These are phyloP conservation scores for Lacerta agilis DNA, from an alignment of 2,797 vertebrate species.

Conservation along the genomic window DNA sequence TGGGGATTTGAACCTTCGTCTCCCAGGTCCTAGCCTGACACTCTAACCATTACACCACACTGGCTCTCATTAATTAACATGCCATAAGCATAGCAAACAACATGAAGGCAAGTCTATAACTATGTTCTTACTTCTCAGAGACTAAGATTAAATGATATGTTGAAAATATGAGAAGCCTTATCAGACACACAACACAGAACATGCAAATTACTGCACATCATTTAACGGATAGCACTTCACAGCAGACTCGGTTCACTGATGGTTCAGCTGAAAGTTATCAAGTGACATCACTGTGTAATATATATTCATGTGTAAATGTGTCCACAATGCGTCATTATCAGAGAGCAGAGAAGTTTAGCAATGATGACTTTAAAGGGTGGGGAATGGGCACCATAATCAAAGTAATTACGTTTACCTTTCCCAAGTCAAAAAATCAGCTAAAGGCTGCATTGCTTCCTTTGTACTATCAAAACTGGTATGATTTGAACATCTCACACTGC, in stretches of 20 bases:
- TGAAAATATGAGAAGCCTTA: no score
- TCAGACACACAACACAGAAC: not conserved
- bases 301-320: not conserved
- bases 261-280: not conserved
- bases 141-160: no score
- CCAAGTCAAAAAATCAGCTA: not conserved
- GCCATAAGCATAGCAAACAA: conserved; percentile 50
- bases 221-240: not conserved
- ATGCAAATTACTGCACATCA: not conserved
- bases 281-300: not conserved
- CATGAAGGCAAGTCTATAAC: no score
- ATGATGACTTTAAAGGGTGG: not conserved
- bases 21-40: no score
- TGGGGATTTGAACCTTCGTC: no score
- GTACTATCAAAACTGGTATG: not conserved
- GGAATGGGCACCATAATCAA: not conserved
- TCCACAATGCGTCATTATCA: not conserved
- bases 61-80: not conserved
- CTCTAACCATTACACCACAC: no score
- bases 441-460: not conserved
- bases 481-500: not conserved
- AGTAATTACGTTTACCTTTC: not conserved
- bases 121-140: no score
- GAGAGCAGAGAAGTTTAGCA: not conserved
- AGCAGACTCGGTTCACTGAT: not conserved